Base-by-base conservation (phyloP, 1,140 invertebrate genomes). In the Leptinotarsa defecta region DNA sequence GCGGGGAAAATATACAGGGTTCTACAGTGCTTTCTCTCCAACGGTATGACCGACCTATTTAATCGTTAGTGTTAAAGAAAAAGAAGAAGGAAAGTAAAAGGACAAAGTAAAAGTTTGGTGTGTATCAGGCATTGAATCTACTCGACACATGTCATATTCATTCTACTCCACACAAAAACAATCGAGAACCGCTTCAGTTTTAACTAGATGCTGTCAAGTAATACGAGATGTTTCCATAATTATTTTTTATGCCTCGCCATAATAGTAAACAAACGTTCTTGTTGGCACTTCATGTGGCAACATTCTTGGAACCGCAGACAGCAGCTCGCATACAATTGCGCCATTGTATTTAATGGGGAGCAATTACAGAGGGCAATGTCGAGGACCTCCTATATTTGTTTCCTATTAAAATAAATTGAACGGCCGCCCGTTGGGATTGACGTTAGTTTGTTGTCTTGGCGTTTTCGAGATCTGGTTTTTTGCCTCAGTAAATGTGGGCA, bases 381-480 rank as follows among this genome's bases (percentile, higher is more conserved):
- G 27, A n/a, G 65, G 65, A 68, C 65, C 65, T 68, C 65, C 24
- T 27, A 24, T 68, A 68, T 68, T 24, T 43, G 65, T 43, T 68
- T 43, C 65, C 43, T 68, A 68, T 68, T 68, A 68, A 68, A 68
- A 68, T 68, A 68, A 68, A 68, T 27, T 68, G 65, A 24, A 5
- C 65, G 22, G n/a, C 15, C 65, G 65, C 27, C 43, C 15, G 65
- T 27, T n/a, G 65, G 19, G 52, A 15, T 19, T 57, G 52, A 57
- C 52, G 52, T 57, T 57, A 15, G 52, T 57, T 57, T 57, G 6
- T 57, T 57, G n/a, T 57, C 52, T 57, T 57, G 15, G 34, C 34
- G 34, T 43, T 43, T 43, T 43, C 34, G 34, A 43, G 34, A 43
- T 43, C 34, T 43, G 8, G 34, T 43, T 43, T 43, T 43, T 43